phyloP scores from a whole-genome alignment of 2,113 vertebrate genomes.

The Pleuronectes platessa region DNA sequence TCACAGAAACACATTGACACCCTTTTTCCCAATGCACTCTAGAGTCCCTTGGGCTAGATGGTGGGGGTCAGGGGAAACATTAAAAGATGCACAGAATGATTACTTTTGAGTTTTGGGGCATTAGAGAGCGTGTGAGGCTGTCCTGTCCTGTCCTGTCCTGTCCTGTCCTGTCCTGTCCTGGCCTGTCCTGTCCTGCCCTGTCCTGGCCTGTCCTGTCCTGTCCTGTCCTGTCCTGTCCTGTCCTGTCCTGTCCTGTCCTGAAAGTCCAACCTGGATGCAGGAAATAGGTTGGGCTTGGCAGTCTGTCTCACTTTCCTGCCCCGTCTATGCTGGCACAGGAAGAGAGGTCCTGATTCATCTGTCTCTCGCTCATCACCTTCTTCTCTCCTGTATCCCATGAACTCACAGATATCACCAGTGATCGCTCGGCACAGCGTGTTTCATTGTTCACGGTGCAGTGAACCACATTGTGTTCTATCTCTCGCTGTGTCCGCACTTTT shows the following conservation, averaged over 20 bases:
- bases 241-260: too few relatives aligned
- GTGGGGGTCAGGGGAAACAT: conserved; percentile 22
- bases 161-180: too few relatives aligned
- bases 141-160: too few relatives aligned
- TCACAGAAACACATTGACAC: conserved; percentile 60
- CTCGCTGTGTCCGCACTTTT: conserved; percentile 28
- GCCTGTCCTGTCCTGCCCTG: too few relatives aligned
- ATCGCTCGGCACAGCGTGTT: neutral
- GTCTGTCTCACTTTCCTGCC: conserved; percentile 53
- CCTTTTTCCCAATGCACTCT: conserved; percentile 36
- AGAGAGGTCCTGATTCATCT: conserved; percentile 57
- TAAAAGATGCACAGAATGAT: neutral
- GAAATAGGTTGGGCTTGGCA: conserved; percentile 41
- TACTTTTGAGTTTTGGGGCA: neutral
- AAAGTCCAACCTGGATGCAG: conserved; percentile 30
- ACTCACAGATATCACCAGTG: neutral
- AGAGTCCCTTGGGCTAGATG: conserved; percentile 76
- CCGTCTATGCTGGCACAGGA: conserved; percentile 58
- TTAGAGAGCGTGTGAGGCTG: neutral
- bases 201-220: too few relatives aligned
- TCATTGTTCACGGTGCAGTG: too few relatives aligned
- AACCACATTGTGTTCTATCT: conserved; percentile 24
- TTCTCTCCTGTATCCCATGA: conserved; percentile 16
- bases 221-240: too few relatives aligned
- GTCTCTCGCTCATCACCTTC: conserved; percentile 39